phyloP scores from a whole-genome alignment of 2,113 vertebrate species.

The Perca flavescens region DNA sequence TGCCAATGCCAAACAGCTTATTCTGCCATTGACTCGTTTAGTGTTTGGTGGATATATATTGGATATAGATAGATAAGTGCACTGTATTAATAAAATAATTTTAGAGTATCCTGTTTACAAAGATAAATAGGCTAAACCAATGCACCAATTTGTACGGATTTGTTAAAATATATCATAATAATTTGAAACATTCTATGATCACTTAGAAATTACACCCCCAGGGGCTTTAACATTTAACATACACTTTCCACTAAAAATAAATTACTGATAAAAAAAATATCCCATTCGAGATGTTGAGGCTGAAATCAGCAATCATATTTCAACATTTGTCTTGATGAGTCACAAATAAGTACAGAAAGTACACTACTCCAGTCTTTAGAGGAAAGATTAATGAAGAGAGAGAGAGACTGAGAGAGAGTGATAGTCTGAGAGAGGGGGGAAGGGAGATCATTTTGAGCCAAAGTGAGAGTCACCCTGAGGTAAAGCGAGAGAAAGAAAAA shows the following conservation, averaged over 20 bases:
- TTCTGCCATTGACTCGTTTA: too few species aligned
- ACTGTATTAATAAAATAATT: not conserved
- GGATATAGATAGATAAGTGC: too few species aligned
- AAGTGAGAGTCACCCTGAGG: slow-evolving; percentile 52
- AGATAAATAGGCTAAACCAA: not conserved
- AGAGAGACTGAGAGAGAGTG: not conserved
- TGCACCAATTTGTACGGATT: not conserved
- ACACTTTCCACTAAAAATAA: too few species aligned
- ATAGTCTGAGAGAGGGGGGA: not conserved
- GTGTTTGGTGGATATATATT: too few species aligned
- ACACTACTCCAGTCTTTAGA: slow-evolving; percentile 17
- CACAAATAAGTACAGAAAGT: slow-evolving; percentile 17
- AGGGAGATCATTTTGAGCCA: slow-evolving; percentile 18
- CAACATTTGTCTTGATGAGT: not conserved
- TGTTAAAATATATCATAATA: not conserved
- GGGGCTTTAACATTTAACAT: not conserved
- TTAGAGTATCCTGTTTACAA: too few species aligned
- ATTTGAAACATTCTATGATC: too few species aligned
- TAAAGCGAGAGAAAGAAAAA: slow-evolving; percentile 25
- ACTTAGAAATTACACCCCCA: not conserved
- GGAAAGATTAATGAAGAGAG: slow-evolving; percentile 20
- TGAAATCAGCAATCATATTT: not conserved
- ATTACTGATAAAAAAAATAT: too few species aligned
- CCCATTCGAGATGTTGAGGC: not conserved
- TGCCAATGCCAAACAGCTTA: too few species aligned